Base-by-base conservation (phyloP, 2,888 invertebrate genomes). In the Cacoxenus indagator region DNA sequence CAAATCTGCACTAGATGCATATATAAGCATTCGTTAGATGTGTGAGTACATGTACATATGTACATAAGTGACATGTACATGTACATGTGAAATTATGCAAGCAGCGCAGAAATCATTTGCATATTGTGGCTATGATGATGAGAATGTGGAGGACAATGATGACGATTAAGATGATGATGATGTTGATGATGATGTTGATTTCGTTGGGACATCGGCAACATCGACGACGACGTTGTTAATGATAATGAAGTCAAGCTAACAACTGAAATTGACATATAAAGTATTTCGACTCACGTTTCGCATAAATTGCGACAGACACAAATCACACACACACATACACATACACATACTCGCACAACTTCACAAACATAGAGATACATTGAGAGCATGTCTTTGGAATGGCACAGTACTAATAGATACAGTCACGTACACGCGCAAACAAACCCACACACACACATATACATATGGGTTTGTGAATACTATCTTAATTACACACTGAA, bases 241-340 rank as follows among this genome's bases (percentile, higher is more conserved):
- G 27, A 9, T 55, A n/a, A 27, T 37, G 22, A 31, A 62, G 43
- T 45, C 24, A 31, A 26, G 61, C n/a, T 26, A n/a, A 55, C 61
- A 62, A 62, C 61, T 62, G 24, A 62, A 62, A 43, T 62, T 62
- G 61, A 62, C 61, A 43, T 43, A 51, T 51, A 19, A 61, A 61
- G 61, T 43, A 61, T 22, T 61, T 61, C 29, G 43, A 43, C 61
- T 17, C 19, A 62, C 29, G 37, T 31, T 31, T 19, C 48, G 24
- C 37, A 43, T n/a, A n/a, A n/a, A n/a, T n/a, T n/a, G n/a, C n/a
- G n/a, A n/a, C n/a, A n/a, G n/a, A n/a, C n/a, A n/a, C n/a, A n/a
- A n/a, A n/a, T n/a, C 54, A 54, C 67, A 72, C 66, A 64, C 24
- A 69, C 29, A 66, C 31, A 29, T 43, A 64, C 48, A 26, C 67